phyloP scores from a whole-genome alignment of 2,113 vertebrate genomes.

The Sinosuthora webbiana region DNA sequence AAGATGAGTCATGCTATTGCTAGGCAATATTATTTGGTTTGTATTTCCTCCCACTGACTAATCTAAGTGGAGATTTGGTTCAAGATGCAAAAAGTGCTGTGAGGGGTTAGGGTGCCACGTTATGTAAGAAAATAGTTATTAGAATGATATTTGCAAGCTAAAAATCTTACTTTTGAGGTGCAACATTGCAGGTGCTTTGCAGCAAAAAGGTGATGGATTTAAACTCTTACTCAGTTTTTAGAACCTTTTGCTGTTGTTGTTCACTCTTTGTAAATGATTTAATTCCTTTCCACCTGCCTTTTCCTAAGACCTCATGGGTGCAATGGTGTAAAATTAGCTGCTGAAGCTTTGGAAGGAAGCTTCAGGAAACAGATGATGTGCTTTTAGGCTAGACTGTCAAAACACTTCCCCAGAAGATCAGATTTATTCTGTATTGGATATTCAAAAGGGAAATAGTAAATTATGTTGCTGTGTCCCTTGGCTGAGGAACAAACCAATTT shows the following conservation, averaged over 20 bases:
- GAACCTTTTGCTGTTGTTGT: background rate
- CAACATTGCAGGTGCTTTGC: background rate
- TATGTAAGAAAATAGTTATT: background rate
- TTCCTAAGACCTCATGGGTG: background rate
- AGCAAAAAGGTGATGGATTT: background rate
- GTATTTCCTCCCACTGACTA: background rate
- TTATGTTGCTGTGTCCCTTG: conserved; percentile 48
- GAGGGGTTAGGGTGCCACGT: background rate
- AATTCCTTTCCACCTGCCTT: background rate
- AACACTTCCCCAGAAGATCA: conserved; percentile 45
- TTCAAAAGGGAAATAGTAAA: conserved; percentile 56
- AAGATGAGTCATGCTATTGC: background rate
- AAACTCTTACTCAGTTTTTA: background rate
- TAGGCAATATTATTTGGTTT: background rate
- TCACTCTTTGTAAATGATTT: background rate
- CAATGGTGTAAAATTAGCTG: conserved; percentile 30
- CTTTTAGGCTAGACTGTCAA: conserved; percentile 49
- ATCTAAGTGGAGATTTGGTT: background rate
- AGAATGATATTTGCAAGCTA: background rate
- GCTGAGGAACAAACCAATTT: conserved; percentile 38
- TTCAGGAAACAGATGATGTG: conserved; percentile 52
- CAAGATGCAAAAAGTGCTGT: background rate
- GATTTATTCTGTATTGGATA: conserved; percentile 49
- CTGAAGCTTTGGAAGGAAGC: conserved; percentile 33
- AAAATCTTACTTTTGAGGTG: background rate